These are phyloP conservation scores for Caenorhabditis uteleia DNA, from an alignment of 2,888 invertebrate genomes.

Conservation along the genomic window DNA sequence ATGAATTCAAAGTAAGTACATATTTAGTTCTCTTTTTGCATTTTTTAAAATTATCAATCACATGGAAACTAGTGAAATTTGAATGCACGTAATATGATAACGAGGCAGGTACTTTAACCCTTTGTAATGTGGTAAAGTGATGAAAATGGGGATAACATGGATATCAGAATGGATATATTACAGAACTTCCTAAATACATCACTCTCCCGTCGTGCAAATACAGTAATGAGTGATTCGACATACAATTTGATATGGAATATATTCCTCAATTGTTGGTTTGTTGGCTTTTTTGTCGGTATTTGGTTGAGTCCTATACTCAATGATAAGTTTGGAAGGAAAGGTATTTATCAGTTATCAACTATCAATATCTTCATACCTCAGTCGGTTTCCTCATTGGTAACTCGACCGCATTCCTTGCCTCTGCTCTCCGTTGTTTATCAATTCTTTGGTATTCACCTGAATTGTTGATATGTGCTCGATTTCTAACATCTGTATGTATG, in stretches of 20 bases:
- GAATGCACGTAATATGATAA: no score
- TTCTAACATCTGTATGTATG: slow-evolving; percentile 54
- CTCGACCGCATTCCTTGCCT: slow-evolving; percentile 37
- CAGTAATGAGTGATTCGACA: slow-evolving; percentile 35
- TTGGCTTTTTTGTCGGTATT: slow-evolving; percentile 59
- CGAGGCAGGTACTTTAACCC: no score
- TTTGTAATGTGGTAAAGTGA: no score
- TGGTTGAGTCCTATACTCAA: slow-evolving; percentile 58
- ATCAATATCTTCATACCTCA: slow-evolving; percentile 15
- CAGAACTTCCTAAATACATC: slow-evolving; percentile 42
- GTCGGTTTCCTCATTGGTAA: slow-evolving; percentile 56
- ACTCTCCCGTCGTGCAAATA: slow-evolving; percentile 16
- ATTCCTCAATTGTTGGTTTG: slow-evolving; percentile 60
- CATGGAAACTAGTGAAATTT: no score
- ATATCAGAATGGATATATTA: slow-evolving; percentile 1
- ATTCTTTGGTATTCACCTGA: slow-evolving; percentile 47
- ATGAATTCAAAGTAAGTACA: slow-evolving; percentile 53
- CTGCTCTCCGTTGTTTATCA: slow-evolving; percentile 42
- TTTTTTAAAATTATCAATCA: no score
- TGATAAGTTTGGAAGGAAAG: slow-evolving; percentile 57
- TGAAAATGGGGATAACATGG: no score
- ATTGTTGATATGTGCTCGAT: slow-evolving; percentile 46
- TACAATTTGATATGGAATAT: slow-evolving; percentile 56
- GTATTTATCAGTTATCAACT: slow-evolving; percentile 12
- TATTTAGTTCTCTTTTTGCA: no score